A percentile compares a stretch with the other conserved stretches of the same genome.
Conservation (phyloP, 2,797 vertebrate species). For the Lerista edwardsae region DNA sequence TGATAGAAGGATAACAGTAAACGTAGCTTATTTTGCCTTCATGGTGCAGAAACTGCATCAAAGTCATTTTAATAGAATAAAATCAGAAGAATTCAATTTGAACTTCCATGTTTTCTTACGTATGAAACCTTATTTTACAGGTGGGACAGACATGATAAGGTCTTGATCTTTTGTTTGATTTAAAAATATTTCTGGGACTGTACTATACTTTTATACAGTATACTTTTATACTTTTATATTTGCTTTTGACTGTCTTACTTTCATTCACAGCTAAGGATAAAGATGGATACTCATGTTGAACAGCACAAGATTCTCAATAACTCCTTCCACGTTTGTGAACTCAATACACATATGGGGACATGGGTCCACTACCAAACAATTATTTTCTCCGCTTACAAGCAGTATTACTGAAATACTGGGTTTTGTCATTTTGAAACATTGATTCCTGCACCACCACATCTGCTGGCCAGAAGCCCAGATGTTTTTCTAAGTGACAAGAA, state of each 20-base stretch:
- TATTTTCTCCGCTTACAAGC: background rate
- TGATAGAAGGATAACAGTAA: background rate
- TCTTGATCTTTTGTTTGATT: background rate
- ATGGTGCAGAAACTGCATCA: background rate
- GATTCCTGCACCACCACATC: background rate
- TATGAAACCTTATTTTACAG: background rate
- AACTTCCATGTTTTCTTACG: background rate
- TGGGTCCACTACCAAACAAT: background rate
- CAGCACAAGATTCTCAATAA: background rate
- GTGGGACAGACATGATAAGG: background rate
- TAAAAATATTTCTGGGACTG: background rate
- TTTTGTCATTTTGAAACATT: background rate
- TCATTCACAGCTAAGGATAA: background rate
- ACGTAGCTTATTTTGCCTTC: background rate
- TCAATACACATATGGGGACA: background rate
- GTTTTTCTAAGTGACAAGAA: slow-evolving; percentile 1
- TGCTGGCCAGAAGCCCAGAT: background rate
- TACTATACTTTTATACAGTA: too few species aligned
- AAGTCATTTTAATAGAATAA: background rate
- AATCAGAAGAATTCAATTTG: background rate
- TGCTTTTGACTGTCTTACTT: background rate
- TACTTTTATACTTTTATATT: background rate
- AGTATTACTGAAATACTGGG: background rate
- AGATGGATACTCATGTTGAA: background rate
- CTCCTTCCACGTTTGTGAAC: background rate